A percentile compares a stretch with the other conserved stretches of the same genome.
phyloP scores from a whole-genome alignment of 2,797 vertebrate genomes.

The Protonibea diacanthus region DNA sequence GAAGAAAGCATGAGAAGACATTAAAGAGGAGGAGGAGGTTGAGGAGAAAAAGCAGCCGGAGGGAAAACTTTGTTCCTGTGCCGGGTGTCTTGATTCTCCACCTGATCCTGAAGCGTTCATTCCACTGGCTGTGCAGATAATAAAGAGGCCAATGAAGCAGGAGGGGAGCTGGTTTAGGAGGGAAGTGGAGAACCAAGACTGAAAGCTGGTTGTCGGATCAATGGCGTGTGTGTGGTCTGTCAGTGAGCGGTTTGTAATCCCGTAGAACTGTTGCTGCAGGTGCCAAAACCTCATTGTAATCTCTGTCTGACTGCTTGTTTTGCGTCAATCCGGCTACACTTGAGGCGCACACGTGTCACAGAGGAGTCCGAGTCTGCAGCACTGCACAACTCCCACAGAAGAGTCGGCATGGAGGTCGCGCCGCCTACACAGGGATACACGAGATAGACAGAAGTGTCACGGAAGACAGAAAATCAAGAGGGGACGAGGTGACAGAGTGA shows the following conservation, averaged over 20 bases:
- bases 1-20: neutral
- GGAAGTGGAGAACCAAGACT: neutral
- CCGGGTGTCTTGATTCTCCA: slow-evolving; percentile 22
- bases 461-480: slow-evolving; percentile 12
- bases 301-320: slow-evolving; percentile 8
- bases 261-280: neutral
- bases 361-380: neutral
- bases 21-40: neutral
- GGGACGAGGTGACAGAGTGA: neutral
- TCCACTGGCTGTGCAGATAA: slow-evolving; percentile 31
- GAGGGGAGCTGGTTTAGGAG: neutral
- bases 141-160: slow-evolving; percentile 18
- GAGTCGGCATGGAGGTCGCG: neutral
- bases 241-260: slow-evolving; percentile 27
- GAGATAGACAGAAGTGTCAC: neutral
- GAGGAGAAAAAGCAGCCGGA: slow-evolving; percentile 3
- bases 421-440: neutral
- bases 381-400: neutral
- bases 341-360: neutral
- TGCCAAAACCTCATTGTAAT: slow-evolving; percentile 11
- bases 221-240: slow-evolving; percentile 12
- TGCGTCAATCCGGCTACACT: neutral
- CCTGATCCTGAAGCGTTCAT: slow-evolving; percentile 26
- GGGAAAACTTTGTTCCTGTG: slow-evolving; percentile 28
- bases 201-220: neutral